Evolutionary conservation across 2,888 invertebrate species (phyloP).

Genomic region (Orgyia antiqua): DNA sequence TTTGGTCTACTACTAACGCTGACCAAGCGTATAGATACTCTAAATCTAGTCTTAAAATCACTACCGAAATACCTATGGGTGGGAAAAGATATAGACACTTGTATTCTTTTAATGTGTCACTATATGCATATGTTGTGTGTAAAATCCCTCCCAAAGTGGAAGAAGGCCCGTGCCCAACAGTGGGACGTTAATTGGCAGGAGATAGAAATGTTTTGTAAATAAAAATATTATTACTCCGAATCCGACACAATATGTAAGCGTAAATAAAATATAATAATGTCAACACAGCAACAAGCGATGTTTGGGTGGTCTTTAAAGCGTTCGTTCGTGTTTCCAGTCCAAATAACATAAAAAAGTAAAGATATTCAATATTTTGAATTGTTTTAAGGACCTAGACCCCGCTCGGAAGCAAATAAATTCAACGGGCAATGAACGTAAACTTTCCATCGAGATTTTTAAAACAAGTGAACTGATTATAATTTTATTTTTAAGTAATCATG

Average conservation of each 20-base stretch:
- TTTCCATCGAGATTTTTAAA: too few relatives aligned
- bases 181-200: slow-evolving; percentile 1
- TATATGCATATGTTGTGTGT: too few relatives aligned
- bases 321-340: slow-evolving; percentile 27
- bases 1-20: too few relatives aligned
- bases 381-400: slow-evolving; percentile 15
- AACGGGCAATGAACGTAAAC: slow-evolving; percentile 1
- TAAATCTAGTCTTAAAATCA: too few relatives aligned
- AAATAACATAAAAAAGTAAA: slow-evolving; percentile 18
- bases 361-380: slow-evolving; percentile 25
- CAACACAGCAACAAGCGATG: slow-evolving; percentile 26
- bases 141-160: too few relatives aligned
- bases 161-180: too few relatives aligned
- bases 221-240: slow-evolving; percentile 7
- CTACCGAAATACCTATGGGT: too few relatives aligned
- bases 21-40: too few relatives aligned
- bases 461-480: too few relatives aligned
- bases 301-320: slow-evolving; percentile 31
- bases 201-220: slow-evolving; percentile 5
- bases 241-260: slow-evolving; percentile 8
- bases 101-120: too few relatives aligned
- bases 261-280: slow-evolving; percentile 27
- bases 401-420: slow-evolving; percentile 8
- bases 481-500: too few relatives aligned
- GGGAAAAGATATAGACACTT: too few relatives aligned